Conservation (phyloP, 37 sponge, comb jelly and placozoan species). For the Beroe ovata region DNA sequence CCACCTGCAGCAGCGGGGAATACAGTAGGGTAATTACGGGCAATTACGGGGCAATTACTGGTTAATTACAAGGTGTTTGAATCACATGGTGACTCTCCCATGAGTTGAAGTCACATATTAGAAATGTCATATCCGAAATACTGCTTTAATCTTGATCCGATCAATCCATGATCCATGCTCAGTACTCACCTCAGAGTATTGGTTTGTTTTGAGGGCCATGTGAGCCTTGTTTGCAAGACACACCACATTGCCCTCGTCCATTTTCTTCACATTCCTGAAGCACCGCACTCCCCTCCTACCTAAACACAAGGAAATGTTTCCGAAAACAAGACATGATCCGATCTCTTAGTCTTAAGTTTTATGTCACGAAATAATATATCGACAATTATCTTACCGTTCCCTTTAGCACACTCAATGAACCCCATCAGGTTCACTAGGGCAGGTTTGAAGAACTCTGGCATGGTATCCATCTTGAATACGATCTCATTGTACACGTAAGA, state of each 20-base stretch:
- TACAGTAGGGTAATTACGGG: no score
- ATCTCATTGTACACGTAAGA: constrained; percentile 53
- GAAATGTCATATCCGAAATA: no score
- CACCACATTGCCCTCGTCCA: constrained; percentile 60
- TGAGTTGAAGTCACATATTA: no score
- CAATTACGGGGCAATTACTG: no score
- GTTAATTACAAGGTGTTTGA: no score
- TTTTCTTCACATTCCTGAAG: constrained; percentile 39
- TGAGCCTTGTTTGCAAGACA: constrained; percentile 39
- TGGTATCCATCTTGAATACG: constrained; percentile 56
- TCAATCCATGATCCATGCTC: no score
- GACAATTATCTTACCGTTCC: constrained; percentile 31
- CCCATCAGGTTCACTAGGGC: constrained; percentile 22
- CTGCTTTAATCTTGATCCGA: no score
- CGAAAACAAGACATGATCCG: no score
- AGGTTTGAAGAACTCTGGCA: constrained; percentile 45
- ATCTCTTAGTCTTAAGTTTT: no score
- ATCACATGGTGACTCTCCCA: no score
- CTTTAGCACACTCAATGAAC: constrained; percentile 56
- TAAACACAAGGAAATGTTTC: no score
- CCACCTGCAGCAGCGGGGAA: constrained; percentile 22
- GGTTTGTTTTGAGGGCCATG: constrained; percentile 15
- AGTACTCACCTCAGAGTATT: constrained; percentile 5
- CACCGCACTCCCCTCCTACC: constrained; percentile 10
- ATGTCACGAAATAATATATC: no score